Conservation (phyloP, 1,140 invertebrate genomes). For the Leptestheria dahalacensis region DNA sequence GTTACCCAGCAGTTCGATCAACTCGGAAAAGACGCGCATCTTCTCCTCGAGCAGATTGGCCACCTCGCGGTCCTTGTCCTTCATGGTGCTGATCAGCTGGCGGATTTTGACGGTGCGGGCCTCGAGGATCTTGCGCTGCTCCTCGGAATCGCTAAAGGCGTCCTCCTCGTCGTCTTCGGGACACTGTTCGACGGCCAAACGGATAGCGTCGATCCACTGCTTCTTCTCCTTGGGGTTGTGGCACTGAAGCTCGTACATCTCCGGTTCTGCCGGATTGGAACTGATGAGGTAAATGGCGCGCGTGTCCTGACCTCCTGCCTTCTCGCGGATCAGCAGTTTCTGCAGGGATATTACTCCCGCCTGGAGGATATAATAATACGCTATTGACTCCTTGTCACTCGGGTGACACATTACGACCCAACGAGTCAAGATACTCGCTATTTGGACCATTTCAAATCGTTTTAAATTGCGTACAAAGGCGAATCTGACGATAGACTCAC, state of each 20-base stretch:
- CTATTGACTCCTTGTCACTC: too few species aligned
- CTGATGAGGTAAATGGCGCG: constrained; percentile 70
- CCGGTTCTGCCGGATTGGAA: constrained; percentile 67
- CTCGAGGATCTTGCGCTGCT: constrained; percentile 49
- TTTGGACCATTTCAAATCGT: background rate
- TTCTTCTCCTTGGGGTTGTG: constrained; percentile 73
- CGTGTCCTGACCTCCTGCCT: constrained; percentile 76
- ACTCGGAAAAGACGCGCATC: constrained; percentile 59
- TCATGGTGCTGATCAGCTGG: constrained; percentile 54
- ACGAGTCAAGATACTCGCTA: too few species aligned
- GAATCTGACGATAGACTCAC: constrained; percentile 21
- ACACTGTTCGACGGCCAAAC: constrained; percentile 30
- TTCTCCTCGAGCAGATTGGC: constrained; percentile 74
- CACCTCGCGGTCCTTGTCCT: constrained; percentile 73
- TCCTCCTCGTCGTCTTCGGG: constrained; percentile 38
- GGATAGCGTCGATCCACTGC: constrained; percentile 70
- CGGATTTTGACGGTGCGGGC: constrained; percentile 52
- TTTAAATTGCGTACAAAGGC: background rate
- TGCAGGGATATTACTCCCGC: constrained; percentile 79
- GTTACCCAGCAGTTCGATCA: constrained; percentile 35
- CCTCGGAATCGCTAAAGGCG: constrained; percentile 43
- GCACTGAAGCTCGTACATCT: constrained; percentile 90
- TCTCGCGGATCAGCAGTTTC: constrained; percentile 79
- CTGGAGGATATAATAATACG: too few species aligned
- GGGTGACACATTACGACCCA: too few species aligned